Evolutionary conservation across 2,797 vertebrate genomes (phyloP), one percentile per base, ranked within the genome.

Genomic region (Mastacembelus armatus): DNA sequence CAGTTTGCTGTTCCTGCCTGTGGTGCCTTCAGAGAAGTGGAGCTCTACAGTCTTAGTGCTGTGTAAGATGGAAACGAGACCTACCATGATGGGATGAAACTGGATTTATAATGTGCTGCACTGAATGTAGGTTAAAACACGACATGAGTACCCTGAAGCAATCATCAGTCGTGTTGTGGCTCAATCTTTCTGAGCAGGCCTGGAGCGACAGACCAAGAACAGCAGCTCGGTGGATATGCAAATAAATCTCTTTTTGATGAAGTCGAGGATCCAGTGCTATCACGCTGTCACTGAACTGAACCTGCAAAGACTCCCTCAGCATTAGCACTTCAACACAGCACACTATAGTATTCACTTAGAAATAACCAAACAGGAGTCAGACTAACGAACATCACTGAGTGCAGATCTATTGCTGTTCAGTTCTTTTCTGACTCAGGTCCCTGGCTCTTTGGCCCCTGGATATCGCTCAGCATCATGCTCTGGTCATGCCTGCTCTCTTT

Each of bases 401-500:
- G 56, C n/a, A 61, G 74, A 84, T 86, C 74, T 71, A 69, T 84
- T 52, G 24, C 54, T 71, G 61, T 3, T 77, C 51, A 61, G 71
- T 65, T 40, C 47, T 51, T 68, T 26, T 64, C 30, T 29, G 66
- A 29, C 29, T 71, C 61, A 66, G 78, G 66, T 79, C 70, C 78
- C 7, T 32, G 56, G 39, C 71, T 72, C 59, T 74, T 66, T 88
- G 85, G 88, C 78, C 81, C 74, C 75, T 62, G 50, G 42, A 78
- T 70, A 65, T 74, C 16, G 27, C 66, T 84, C 75, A 71, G 29
- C 55, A 59, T 50, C 71, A 11, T 26, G 47, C 67, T 84, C 71
- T n/a, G n/a, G n/a, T n/a, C n/a, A n/a, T n/a, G n/a, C n/a, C n/a
- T n/a, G n/a, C n/a, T n/a, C n/a, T n/a, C n/a, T n/a, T n/a, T n/a